Evolutionary conservation across 2,797 vertebrate species (phyloP), one percentile per base, ranked within the genome.

Genomic region (Philypnodon macrostomus): DNA sequence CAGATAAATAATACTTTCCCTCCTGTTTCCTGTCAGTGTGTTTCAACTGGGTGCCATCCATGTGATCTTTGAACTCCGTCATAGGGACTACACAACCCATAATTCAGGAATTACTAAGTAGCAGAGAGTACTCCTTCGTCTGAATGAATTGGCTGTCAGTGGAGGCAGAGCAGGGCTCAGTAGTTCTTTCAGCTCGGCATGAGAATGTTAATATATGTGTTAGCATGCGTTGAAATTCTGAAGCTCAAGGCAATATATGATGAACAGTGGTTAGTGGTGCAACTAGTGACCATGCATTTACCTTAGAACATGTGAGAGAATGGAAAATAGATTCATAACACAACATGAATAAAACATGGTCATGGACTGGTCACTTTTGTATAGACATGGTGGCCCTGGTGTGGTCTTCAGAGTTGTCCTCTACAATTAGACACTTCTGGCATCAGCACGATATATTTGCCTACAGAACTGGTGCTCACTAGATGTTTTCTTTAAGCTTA

Each of bases 41-140:
- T 46, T 71, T 60, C 71, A 78, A 48, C 63, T 79, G 78, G 71
- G 56, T 75, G 55, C 57, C 79, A 77, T 81, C 69, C 81, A 70
- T 35, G 17, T 30, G 21, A 77, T 54, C 68, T 73, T 32, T 58
- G 39, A 79, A 58, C 67, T 30, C 27, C 2, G 4, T 61, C 50
- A 57, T 8, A 47, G 54, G 39, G 37, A 57, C 45, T 34, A 1
- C 30, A 16, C 30, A 14, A 26, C 29, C 26, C 30, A 8, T 67
- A 70, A 60, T 41, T 67, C 56, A 57, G 70, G 38, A 73, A 58
- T 63, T 53, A 63, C 49, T 42, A 46, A 53, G 26, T 39, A 58
- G 15, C 51, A 48, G 42, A 48, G 42, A 50, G 36, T 27, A 36
- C 57, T 53, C 35, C 67, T 12, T 64, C 65, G 64, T 50, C 21